Conservation (phyloP, 2,113 vertebrate species). For the Nothoprocta perdicaria region DNA sequence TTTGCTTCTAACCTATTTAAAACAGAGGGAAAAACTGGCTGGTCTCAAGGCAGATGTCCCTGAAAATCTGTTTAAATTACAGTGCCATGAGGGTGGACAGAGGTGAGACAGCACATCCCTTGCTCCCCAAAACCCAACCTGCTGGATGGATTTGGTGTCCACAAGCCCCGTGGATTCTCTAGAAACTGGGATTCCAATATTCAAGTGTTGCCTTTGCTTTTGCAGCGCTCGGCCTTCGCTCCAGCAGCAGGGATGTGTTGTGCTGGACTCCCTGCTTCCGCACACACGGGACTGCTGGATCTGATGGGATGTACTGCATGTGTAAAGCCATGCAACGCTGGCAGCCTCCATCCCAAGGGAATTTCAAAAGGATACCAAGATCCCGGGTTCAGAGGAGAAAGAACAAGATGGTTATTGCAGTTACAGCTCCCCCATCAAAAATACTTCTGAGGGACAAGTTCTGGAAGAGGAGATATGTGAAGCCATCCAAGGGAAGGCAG, state of each 20-base stretch:
- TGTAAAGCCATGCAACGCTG: not conserved
- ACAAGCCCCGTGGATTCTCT: not conserved
- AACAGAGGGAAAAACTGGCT: conserved; percentile 32
- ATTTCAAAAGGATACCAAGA: not conserved
- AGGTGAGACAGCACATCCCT: not conserved
- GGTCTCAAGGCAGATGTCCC: conserved; percentile 45
- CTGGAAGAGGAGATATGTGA: not conserved
- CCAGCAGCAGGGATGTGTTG: fast-evolving
- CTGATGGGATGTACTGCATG: not conserved
- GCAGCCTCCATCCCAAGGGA: not conserved
- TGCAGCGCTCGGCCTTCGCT: not conserved
- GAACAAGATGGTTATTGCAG: not conserved
- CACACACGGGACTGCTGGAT: not conserved
- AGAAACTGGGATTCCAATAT: not conserved
- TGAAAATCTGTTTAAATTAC: conserved; percentile 30
- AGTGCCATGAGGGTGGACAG: not conserved
- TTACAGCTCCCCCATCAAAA: not conserved
- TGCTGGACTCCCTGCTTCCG: not conserved
- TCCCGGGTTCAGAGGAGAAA: not conserved
- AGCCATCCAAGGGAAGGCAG: fast-evolving
- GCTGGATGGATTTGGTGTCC: not conserved
- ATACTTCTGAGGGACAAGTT: not conserved
- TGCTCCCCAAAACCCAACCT: fast-evolving
- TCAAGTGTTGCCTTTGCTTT: not conserved
- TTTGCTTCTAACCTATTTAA: conserved; percentile 55